phyloP scores from a whole-genome alignment of 2,888 invertebrate species.

The Drosophila phalerata region DNA sequence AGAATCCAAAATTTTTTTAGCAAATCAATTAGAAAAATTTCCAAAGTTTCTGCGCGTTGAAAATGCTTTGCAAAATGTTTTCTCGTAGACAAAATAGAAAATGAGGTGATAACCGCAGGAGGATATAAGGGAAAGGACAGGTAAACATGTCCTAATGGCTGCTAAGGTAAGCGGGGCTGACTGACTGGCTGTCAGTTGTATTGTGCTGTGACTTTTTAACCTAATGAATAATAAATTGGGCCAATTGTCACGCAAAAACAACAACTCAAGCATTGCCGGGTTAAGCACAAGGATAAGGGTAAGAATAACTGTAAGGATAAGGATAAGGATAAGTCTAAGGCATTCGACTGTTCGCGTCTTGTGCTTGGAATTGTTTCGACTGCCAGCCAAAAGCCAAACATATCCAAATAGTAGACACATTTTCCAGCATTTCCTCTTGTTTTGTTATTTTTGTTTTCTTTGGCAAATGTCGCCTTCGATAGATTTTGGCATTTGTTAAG shows the following conservation, averaged over 20 bases:
- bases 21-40: constrained; percentile 70
- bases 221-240: constrained; percentile 83
- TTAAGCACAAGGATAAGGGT: constrained; percentile 20
- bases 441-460: constrained; percentile 39
- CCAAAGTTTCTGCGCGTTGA: constrained; percentile 56
- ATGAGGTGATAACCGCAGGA: not conserved
- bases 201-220: constrained; percentile 82
- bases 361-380: constrained; percentile 7
- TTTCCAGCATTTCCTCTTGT: constrained; percentile 40
- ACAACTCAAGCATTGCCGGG: constrained; percentile 41
- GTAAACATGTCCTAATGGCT: constrained; percentile 58
- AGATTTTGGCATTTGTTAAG: constrained; percentile 81
- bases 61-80: constrained; percentile 19
- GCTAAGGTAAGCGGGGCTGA: constrained; percentile 51
- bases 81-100: constrained; percentile 4
- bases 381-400: constrained; percentile 45
- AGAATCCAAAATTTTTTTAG: constrained; percentile 33
- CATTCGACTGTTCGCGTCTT: constrained; percentile 5
- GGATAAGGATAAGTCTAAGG: constrained; percentile 4
- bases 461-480: constrained; percentile 80
- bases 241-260: constrained; percentile 83
- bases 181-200: constrained; percentile 78
- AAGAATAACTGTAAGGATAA: constrained; percentile 20
- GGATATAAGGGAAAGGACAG: not conserved
- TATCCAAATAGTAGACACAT: constrained; percentile 78